phyloP scores from a whole-genome alignment of 92 coral and sea anemone genomes.

The Siderastrea siderea region DNA sequence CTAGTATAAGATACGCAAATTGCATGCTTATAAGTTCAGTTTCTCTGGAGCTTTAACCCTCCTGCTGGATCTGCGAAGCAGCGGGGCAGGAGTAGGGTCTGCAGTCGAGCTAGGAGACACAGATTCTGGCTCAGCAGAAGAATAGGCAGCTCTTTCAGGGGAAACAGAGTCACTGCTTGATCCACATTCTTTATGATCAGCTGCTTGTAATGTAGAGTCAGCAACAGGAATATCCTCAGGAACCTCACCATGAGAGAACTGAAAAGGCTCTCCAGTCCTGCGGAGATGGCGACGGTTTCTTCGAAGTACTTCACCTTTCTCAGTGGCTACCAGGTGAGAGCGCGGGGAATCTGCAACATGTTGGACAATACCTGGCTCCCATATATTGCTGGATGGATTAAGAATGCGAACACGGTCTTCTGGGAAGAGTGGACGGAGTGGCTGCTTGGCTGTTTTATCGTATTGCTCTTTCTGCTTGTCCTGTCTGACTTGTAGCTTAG shows the following conservation, averaged over 20 bases:
- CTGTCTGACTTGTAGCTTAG: slow-evolving; percentile 65
- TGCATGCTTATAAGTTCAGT: slow-evolving; percentile 38
- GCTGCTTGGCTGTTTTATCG: slow-evolving; percentile 45
- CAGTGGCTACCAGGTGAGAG: slow-evolving; percentile 41
- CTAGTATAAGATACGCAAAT: background rate
- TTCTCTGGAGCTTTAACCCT: slow-evolving; percentile 48
- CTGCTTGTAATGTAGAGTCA: background rate
- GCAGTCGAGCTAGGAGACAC: background rate
- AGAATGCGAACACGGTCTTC: slow-evolving; percentile 40
- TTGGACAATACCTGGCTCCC: slow-evolving; percentile 57
- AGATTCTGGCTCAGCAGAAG: slow-evolving; percentile 26
- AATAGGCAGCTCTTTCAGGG: slow-evolving; percentile 3
- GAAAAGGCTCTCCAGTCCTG: slow-evolving; percentile 38
- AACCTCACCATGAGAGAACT: slow-evolving; percentile 5
- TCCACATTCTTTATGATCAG: background rate
- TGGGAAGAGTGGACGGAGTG: slow-evolving; percentile 43
- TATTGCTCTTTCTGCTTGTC: slow-evolving; percentile 61
- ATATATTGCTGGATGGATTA: slow-evolving; percentile 15
- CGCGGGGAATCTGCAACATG: slow-evolving; percentile 18
- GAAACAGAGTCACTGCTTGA: background rate
- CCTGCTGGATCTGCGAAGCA: slow-evolving; percentile 49
- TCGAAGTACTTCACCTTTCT: slow-evolving; percentile 26
- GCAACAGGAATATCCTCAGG: slow-evolving; percentile 13
- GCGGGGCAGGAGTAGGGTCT: slow-evolving; percentile 15
- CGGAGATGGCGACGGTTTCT: slow-evolving; percentile 61